Percentiles rank a stretch among this genome's conserved stretches.
Conservation (phyloP, 2,113 vertebrate species). For the Chrysochloris asiatica region DNA sequence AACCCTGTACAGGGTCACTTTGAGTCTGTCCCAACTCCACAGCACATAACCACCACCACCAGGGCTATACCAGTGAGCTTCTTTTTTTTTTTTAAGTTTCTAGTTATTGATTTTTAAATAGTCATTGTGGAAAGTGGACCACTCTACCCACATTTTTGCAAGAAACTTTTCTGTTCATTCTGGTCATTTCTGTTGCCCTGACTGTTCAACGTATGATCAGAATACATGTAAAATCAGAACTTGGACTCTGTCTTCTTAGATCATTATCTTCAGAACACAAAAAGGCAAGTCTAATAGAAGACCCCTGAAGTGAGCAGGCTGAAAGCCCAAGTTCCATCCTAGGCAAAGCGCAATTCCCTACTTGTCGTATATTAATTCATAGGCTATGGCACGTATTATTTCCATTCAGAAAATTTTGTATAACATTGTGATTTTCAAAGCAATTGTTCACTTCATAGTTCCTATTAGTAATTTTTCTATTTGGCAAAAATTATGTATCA, state of each 20-base stretch:
- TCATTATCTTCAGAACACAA: neutral
- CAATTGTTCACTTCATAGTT: conserved; percentile 19
- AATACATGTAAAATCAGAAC: conserved; percentile 45
- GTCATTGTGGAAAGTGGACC: too few species aligned
- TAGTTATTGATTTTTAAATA: too few species aligned
- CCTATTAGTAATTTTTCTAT: neutral
- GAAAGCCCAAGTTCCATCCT: conserved; percentile 30
- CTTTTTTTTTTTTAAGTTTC: too few species aligned
- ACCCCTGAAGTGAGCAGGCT: neutral
- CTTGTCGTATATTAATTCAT: too few species aligned
- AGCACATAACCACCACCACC: too few species aligned
- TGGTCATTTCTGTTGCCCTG: neutral
- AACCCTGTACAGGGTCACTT: too few species aligned
- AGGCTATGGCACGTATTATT: too few species aligned
- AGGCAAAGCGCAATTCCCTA: conserved; percentile 19
- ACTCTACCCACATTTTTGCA: too few species aligned
- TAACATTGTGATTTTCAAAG: conserved; percentile 65
- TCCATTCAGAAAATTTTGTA: conserved; percentile 21
- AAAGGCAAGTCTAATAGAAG: conserved; percentile 19
- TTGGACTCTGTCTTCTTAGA: conserved; percentile 26
- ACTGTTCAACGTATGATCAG: neutral
- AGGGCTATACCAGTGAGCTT: too few species aligned
- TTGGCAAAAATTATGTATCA: neutral
- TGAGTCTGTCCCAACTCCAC: too few species aligned
- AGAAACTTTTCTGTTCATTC: too few species aligned